A percentile compares a stretch with the other conserved stretches of the same genome.
Evolutionary conservation across 2,113 vertebrate genomes (phyloP).

Genomic region (Willisornis vidua): DNA sequence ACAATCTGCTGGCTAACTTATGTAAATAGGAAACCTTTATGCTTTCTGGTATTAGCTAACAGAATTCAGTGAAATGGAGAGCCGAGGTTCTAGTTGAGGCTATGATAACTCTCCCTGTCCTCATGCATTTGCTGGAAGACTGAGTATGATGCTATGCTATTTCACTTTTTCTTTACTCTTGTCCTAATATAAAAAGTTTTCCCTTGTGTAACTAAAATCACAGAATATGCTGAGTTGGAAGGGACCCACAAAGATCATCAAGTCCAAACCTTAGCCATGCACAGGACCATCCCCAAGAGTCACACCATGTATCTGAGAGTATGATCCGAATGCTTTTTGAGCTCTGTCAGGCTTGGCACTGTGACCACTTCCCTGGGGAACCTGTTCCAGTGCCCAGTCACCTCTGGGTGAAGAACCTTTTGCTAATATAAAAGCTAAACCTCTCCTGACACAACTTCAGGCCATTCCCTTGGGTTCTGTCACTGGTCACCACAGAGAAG

Average conservation of each 20-base stretch:
- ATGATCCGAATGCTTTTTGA: not conserved
- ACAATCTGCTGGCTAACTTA: not conserved
- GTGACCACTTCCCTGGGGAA: not conserved
- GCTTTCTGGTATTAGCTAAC: not conserved
- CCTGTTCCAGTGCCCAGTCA: not conserved
- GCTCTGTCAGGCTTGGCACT: not conserved
- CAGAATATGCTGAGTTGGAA: not conserved
- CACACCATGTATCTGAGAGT: not conserved
- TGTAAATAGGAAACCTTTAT: not conserved
- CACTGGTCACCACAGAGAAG: not conserved
- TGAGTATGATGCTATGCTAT: not conserved
- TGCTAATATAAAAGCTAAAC: not conserved
- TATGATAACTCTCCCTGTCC: not conserved
- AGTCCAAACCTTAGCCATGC: not conserved
- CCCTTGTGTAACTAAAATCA: not conserved
- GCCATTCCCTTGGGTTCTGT: not conserved
- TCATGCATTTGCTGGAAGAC: not conserved
- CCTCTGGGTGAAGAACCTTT: not conserved
- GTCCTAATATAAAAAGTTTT: not conserved
- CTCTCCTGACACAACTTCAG: not conserved
- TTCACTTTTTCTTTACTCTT: not conserved
- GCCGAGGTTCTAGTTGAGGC: not conserved
- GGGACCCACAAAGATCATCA: not conserved
- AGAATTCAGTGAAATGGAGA: not conserved
- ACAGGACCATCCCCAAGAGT: not conserved